Base-by-base conservation (phyloP, 2,113 vertebrate species). In the Tragulus kanchil region DNA sequence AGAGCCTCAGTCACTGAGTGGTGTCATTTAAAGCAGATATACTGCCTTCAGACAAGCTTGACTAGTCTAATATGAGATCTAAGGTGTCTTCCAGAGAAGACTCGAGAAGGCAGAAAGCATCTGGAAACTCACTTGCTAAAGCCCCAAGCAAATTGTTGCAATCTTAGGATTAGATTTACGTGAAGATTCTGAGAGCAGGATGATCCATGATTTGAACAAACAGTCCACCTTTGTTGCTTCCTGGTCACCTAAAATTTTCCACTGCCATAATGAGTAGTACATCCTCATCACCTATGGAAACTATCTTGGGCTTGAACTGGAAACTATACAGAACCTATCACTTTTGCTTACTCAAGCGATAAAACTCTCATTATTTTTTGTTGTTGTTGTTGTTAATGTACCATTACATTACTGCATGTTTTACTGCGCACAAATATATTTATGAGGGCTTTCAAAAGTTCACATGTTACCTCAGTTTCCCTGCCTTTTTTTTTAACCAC, bases 391-490 rank as follows among this genome's bases (percentile, higher is more conserved):
- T 36, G 36, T 36, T 36, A 91, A 83, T 92, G 10, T 79, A 62
- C 58, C 91, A 1, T 85, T 87, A 58, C 36, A 36, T 65, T 36
- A 36, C 36, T 36, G 36, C 36, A 36, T 94, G 52, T 86, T 88
- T 85, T n/a, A 88, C 54, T 90, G 21, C 56, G 25, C 59, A 62
- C 82, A 92, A 62, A 85, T 36, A 81, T 36, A 83, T 59, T 95
- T 82, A 59, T 88, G 56, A 85, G n/a, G 11, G 42, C 54, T 95
- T 91, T 89, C 50, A 93, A 81, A 92, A 71, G 13, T 87, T 96
- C 13, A 77, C 42, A 45, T 92, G 59, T 58, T 45, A 92, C 36
- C 52, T 95, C 25, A 92, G 52, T 84, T 92, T 23, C 79, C 31
- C 56, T 65, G n/a, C 25, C 54, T 64, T 36, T 36, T 36, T 36